Conservation (phyloP, 2,113 vertebrate species). For the Hydropotes inermis region DNA sequence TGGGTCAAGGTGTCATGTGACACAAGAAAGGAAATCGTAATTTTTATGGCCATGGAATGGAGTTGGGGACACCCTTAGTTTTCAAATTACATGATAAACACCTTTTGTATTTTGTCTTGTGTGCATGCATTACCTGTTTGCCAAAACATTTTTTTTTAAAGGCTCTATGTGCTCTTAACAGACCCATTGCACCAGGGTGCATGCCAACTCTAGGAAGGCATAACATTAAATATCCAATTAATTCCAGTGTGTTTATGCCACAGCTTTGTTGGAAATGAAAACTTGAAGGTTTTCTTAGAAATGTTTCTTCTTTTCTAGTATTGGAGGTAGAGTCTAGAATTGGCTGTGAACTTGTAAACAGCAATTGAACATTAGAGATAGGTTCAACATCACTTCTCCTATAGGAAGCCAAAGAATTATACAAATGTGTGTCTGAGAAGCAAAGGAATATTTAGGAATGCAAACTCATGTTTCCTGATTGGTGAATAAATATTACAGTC, state of each 20-base stretch:
- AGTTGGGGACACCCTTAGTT: neutral
- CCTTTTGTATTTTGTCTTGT: neutral
- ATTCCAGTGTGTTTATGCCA: neutral
- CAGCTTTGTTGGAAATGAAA: neutral
- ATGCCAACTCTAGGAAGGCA: neutral
- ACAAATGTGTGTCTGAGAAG: constrained; percentile 37
- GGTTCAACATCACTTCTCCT: neutral
- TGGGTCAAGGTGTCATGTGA: neutral
- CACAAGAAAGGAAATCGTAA: neutral
- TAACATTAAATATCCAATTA: neutral
- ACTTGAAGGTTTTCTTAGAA: neutral
- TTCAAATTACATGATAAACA: neutral
- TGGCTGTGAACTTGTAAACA: neutral
- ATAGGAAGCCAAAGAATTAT: constrained; percentile 7
- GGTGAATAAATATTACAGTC: neutral
- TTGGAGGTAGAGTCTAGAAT: neutral
- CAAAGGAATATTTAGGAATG: constrained; percentile 38
- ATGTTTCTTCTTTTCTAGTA: neutral
- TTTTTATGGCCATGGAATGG: neutral
- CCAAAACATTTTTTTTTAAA: neutral
- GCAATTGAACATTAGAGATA: neutral
- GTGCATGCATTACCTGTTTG: neutral
- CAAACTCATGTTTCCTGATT: neutral
- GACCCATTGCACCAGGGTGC: neutral
- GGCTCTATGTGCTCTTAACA: neutral